Evolutionary conservation across 2,797 vertebrate genomes (phyloP), one percentile per base, ranked within the genome.

Genomic region (Acrossocheilus wenchowensis): DNA sequence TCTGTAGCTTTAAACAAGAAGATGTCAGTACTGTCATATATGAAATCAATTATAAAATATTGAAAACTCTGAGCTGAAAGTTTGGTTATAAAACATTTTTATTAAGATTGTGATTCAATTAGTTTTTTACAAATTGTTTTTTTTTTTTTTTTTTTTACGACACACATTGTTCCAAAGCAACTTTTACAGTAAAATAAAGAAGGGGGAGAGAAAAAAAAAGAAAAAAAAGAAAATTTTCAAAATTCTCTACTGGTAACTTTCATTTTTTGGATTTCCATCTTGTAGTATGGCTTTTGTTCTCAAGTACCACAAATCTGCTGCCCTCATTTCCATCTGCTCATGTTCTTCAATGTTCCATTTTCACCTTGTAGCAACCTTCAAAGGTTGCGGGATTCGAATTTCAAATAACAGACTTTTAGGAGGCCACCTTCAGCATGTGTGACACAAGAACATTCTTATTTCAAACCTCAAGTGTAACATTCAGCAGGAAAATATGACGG

Each of bases 401-500:
- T 86, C 68, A 86, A 73, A 86, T 81, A 80, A 73, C 84, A 81
- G 50, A 79, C 50, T 36, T 62, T 81, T 41, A 62, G 50, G 43
- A 73, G 78, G 68, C 84, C 78, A 86, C 84, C 52, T 81, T 74
- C 26, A 19, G 57, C 43, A 64, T 78, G 36, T 88, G 79, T 64
- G 41, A 78, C 69, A 74, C 34, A 66, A 57, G 48, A 88, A 41
- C 78, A 75, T 72, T 64, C 21, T 50, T 71, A 41, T 81, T 86
- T 86, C 79, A 83, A 78, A 69, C 43, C 86, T 85, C 30, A 68
- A 43, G 62, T 80, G 52, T 83, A 30, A 85, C 62, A 57, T 64
- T 69, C 73, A 73, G 88, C 60, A 89, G 64, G 78, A 86, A 90
- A 89, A 89, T 81, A 72, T 48, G 79, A 82, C 10, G 34, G 68